These are phyloP conservation scores for Coranthus polyacanthus DNA, from an alignment of 2,797 vertebrate genomes.

Conservation along the genomic window DNA sequence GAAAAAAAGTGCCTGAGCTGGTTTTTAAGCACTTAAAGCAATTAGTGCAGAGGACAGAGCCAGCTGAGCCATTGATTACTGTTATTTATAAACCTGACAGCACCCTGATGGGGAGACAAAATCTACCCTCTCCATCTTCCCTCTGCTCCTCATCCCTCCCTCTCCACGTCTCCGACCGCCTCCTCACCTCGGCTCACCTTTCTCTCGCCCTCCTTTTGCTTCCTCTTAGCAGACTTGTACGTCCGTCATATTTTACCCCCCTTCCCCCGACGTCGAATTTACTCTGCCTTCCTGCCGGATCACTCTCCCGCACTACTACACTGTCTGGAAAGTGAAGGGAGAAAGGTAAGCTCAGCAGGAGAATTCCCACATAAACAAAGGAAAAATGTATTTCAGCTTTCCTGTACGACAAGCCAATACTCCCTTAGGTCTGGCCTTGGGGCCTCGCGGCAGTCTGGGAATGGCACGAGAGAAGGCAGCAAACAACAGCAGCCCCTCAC, in stretches of 20 bases:
- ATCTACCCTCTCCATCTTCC: slow-evolving; percentile 54
- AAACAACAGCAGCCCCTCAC: slow-evolving; percentile 75
- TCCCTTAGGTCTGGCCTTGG: slow-evolving; percentile 76
- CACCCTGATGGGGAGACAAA: slow-evolving; percentile 72
- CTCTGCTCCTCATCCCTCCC: slow-evolving; percentile 13
- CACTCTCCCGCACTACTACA: slow-evolving; percentile 33
- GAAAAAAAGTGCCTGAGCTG: slow-evolving; percentile 53
- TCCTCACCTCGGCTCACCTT: slow-evolving; percentile 35
- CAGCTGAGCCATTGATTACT: slow-evolving; percentile 83
- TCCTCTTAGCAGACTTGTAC: slow-evolving; percentile 33
- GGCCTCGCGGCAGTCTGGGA: slow-evolving; percentile 61
- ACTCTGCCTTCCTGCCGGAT: slow-evolving; percentile 25
- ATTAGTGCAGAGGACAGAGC: slow-evolving; percentile 79
- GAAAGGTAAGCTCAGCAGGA: slow-evolving; percentile 59
- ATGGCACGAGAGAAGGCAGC: slow-evolving; percentile 62
- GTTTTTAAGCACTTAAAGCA: slow-evolving; percentile 80
- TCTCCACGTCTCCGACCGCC: neutral
- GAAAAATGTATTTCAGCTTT: slow-evolving; percentile 76
- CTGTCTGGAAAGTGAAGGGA: slow-evolving; percentile 8
- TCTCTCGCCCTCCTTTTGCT: slow-evolving; percentile 5
- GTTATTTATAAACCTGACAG: slow-evolving; percentile 85
- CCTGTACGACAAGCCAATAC: slow-evolving; percentile 75
- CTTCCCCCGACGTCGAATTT: slow-evolving; percentile 18
- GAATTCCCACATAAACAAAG: slow-evolving; percentile 61
- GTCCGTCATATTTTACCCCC: slow-evolving; percentile 19